Conservation (phyloP, 2,113 vertebrate species). For the Rhipidura dahli region DNA sequence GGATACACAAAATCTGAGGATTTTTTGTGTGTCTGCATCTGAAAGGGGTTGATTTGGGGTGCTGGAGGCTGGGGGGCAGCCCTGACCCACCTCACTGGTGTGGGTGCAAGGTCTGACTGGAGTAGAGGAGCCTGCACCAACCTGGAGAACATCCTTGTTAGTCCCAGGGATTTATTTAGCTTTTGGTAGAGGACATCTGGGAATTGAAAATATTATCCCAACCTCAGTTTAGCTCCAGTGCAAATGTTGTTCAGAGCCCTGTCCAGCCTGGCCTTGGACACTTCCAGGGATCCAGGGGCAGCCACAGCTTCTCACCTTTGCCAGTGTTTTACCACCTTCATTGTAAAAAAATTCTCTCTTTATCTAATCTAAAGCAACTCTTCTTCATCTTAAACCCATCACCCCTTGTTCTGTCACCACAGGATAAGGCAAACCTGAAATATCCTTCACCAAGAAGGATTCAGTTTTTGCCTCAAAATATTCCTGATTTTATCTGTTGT, state of each 20-base stretch:
- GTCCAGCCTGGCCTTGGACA: background rate
- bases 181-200: background rate
- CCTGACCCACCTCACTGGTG: background rate
- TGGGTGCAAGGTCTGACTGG: background rate
- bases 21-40: background rate
- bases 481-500: background rate
- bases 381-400: background rate
- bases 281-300: background rate
- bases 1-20: background rate
- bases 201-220: background rate
- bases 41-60: background rate
- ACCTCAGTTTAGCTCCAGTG: background rate
- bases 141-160: background rate
- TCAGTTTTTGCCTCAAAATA: background rate
- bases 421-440: background rate
- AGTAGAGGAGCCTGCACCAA: background rate
- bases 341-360: background rate
- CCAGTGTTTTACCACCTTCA: background rate
- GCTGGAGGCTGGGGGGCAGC: background rate
- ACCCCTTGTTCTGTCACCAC: background rate
- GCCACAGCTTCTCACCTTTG: background rate
- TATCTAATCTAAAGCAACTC: background rate
- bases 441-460: background rate
- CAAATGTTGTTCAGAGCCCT: background rate
- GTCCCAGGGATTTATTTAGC: background rate